Conservation (phyloP, 2,797 vertebrate genomes). For the Pagetopsis macropterus region DNA sequence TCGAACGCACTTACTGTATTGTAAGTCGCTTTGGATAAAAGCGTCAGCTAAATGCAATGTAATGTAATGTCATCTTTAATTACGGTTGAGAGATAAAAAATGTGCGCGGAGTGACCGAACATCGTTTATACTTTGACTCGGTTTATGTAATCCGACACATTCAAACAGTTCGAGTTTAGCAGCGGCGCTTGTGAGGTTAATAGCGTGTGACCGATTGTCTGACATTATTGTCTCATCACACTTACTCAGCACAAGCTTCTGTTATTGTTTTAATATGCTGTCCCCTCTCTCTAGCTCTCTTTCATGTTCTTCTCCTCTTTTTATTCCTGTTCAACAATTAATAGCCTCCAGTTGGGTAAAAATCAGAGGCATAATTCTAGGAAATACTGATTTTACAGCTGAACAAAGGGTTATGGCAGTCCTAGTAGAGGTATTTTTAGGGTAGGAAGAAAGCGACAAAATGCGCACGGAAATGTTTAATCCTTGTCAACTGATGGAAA, state of each 20-base stretch:
- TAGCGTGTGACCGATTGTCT: constrained; percentile 14
- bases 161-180: constrained; percentile 26
- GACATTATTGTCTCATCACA: constrained; percentile 21
- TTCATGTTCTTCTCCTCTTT: constrained; percentile 21
- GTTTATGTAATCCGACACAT: constrained; percentile 28
- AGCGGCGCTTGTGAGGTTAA: constrained; percentile 23
- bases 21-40: too few relatives aligned
- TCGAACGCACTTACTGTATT: too few relatives aligned
- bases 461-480: constrained; percentile 27
- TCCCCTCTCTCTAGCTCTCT: constrained; percentile 1
- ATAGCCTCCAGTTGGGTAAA: constrained; percentile 37
- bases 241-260: constrained; percentile 4
- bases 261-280: constrained; percentile 26
- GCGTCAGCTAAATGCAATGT: too few relatives aligned
- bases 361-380: constrained; percentile 38
- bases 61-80: not conserved
- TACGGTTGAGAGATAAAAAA: not conserved
- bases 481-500: constrained; percentile 31
- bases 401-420: constrained; percentile 26
- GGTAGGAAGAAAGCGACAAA: constrained; percentile 12
- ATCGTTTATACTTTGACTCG: constrained; percentile 22
- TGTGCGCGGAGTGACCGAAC: not conserved
- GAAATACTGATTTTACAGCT: constrained; percentile 21
- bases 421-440: constrained; percentile 33
- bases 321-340: constrained; percentile 41